These are phyloP conservation scores for Strigamia crassipes DNA, from an alignment of 2,888 invertebrate species.

Conservation along the genomic window DNA sequence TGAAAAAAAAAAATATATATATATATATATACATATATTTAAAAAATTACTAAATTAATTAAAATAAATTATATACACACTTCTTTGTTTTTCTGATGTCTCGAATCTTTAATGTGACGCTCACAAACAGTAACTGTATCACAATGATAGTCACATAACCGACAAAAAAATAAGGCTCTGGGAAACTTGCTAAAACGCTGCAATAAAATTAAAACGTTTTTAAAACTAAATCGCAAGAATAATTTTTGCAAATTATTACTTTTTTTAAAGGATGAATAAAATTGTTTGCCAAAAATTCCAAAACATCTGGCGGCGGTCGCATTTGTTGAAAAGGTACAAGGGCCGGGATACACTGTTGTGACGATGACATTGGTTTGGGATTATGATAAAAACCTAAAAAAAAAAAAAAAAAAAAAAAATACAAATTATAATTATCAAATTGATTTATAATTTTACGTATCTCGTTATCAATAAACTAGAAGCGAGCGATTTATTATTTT, in stretches of 20 bases:
- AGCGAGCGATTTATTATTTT: neutral
- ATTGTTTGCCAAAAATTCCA: neutral
- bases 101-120: slow-evolving; percentile 56
- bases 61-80: neutral
- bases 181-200: slow-evolving; percentile 57
- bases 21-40: no score
- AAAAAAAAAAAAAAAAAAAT: neutral
- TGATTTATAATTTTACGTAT: no score
- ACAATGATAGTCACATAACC: slow-evolving; percentile 60
- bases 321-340: neutral
- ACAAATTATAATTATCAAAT: neutral
- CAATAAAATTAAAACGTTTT: slow-evolving; percentile 45
- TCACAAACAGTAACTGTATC: slow-evolving; percentile 55
- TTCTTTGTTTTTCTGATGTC: slow-evolving; percentile 53
- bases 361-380: slow-evolving; percentile 12
- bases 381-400: slow-evolving; percentile 13
- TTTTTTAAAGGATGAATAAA: slow-evolving; percentile 28
- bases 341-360: neutral
- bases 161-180: slow-evolving; percentile 58
- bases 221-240: neutral
- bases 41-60: neutral
- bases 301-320: slow-evolving; percentile 10
- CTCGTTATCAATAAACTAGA: no score
- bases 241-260: neutral
- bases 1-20: slow-evolving; percentile 49